Base-by-base conservation (phyloP, 1,140 invertebrate species). In the Chymomyza costata region DNA sequence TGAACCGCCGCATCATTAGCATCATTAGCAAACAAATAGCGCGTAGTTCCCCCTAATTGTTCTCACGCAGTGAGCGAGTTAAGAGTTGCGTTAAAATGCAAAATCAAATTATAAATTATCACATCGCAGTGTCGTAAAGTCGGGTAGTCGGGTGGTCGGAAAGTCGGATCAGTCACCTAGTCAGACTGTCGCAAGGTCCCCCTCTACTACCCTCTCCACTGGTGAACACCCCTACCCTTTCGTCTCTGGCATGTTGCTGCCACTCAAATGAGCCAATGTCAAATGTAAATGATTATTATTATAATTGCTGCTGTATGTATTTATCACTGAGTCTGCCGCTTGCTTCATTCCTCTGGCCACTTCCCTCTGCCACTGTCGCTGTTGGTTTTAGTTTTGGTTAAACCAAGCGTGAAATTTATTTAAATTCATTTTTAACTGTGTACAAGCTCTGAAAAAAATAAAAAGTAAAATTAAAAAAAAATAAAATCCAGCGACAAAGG, bases 221-320 rank as follows among this genome's bases (percentile, higher is more conserved):
- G n/a, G n/a, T n/a, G n/a, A n/a, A n/a, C n/a, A n/a, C n/a, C n/a
- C n/a, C n/a, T n/a, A n/a, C n/a, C n/a, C n/a, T 34, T 6, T 3
- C 5, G 35, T 32, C 30, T 38, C 25, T 14, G 46, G 34, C 30
- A 32, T 18, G 52, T 48, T 44, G 34, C 41, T 30, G 38, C 38
- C 66, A 50, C 50, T 45, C 50, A 43, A 41, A 30, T 39, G 61
- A 58, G 69, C 50, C 63, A 78, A 78, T 78, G 71, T 78, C 71
- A 78, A 78, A 78, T 78, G 73, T 78, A 78, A 78, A 78, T 80
- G 73, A 80, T 80, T 80, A 80, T 80, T 65, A 80, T 80, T 81
- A 78, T 78, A 80, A 80, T 80, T 80, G 67, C 65, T 63, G 58
- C 59, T 39, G 39, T 44, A n/a, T n/a, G n/a, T n/a, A n/a, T n/a